Base-by-base conservation (phyloP, 1,140 invertebrate species). In the Chionoecetes opilio region DNA sequence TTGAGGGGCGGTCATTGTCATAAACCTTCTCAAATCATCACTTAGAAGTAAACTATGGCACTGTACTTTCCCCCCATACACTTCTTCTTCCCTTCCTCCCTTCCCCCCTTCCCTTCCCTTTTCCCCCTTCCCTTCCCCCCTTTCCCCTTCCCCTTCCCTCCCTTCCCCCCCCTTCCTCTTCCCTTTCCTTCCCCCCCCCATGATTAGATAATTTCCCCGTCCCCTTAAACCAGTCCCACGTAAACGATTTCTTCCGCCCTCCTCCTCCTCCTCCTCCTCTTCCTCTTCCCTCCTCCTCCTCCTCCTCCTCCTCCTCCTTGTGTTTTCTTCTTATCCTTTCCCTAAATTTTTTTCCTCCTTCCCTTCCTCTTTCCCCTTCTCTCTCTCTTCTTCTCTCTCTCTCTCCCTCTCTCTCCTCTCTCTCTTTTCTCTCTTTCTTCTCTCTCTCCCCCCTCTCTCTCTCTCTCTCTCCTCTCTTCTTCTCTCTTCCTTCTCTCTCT, bases 231-330 rank as follows among this genome's bases (percentile, higher is more conserved):
- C 63, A 11, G 11, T 75, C 63, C 63, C 21, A 75, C 63, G 63
- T 75, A n/a, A 75, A 75, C 26, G 63, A 75, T 75, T 26, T 75
- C 63, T 75, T 75, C 63, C 63, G 63, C 63, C 63, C 63, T n/a
- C 63, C 21, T n/a, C 21, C 63, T n/a, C 53, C 53, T 75, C 53
- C 53, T 75, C 53, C 53, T 75, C 53, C 9, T 75, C 53, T 21
- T 75, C 53, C 9, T 75, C 53, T 21, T 75, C 21, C 21, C n/a
- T n/a, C 63, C 21, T 75, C 63, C 21, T n/a, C 63, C 63, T 75
- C 63, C 63, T 75, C 53, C 17, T 63, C 63, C 63, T 75, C 63
- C 21, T n/a, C 63, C 21, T 75, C 63, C n/a, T n/a, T 21, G 1
- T 75, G 21, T 75, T n/a, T 75, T 75, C 1, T n/a, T 75, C n/a